A percentile compares a stretch with the other conserved stretches of the same genome.
Conservation (phyloP, 2,888 invertebrate species). For the Drosophila quinaria region DNA sequence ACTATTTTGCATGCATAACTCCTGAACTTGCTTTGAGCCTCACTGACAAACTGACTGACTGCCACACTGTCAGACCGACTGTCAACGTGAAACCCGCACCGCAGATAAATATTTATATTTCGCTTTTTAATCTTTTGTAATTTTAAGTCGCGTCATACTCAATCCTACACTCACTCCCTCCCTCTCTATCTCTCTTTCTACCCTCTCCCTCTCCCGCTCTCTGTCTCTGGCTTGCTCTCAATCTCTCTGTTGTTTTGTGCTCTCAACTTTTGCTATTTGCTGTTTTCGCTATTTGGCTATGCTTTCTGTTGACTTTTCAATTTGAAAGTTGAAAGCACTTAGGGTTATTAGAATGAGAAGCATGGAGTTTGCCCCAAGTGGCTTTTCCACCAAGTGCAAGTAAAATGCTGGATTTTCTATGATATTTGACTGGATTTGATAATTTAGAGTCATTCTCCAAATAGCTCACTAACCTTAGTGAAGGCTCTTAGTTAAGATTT, state of each 20-base stretch:
- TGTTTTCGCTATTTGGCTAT: conserved; percentile 77
- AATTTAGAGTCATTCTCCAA: conserved; percentile 30
- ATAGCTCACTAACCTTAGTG: neutral
- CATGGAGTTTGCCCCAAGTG: conserved; percentile 66
- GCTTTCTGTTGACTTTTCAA: conserved; percentile 82
- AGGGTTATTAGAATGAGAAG: conserved; percentile 79
- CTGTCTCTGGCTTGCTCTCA: conserved; percentile 4
- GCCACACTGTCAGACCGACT: conserved; percentile 19
- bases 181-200: neutral
- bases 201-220: neutral
- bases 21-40: conserved; percentile 32
- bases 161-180: conserved; percentile 5
- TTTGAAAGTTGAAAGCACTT: conserved; percentile 82
- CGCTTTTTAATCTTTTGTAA: conserved; percentile 82
- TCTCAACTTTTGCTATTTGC: conserved; percentile 71
- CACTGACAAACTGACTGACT: conserved; percentile 19
- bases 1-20: conserved; percentile 71
- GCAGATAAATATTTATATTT: conserved; percentile 82
- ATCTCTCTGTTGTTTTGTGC: conserved; percentile 50
- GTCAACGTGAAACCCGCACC: conserved; percentile 61
- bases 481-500: neutral
- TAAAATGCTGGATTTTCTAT: conserved; percentile 32
- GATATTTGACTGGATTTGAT: conserved; percentile 41
- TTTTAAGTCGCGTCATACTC: conserved; percentile 77
- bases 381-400: conserved; percentile 40